Evolutionary conservation across 2,888 invertebrate genomes (phyloP).

Genomic region (Hydrotaea cyrtoneurina): DNA sequence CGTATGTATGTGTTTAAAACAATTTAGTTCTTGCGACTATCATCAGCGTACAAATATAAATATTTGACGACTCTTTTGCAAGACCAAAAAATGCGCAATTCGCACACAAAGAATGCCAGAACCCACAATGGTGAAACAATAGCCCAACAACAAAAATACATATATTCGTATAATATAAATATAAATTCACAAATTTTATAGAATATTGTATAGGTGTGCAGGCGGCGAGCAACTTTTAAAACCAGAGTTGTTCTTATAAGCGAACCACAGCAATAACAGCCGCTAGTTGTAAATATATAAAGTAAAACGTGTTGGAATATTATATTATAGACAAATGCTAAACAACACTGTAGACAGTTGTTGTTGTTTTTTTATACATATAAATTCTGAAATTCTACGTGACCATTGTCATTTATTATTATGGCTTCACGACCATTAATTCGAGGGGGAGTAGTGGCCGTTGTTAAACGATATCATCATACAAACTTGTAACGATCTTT

Average conservation of each 20-base stretch:
- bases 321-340: not conserved
- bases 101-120: not conserved
- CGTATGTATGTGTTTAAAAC: not conserved
- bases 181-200: not conserved
- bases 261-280: not conserved
- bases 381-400: conserved; percentile 9
- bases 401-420: conserved; percentile 7
- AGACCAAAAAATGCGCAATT: conserved; percentile 10
- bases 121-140: not conserved
- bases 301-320: not conserved
- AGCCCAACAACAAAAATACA: not conserved
- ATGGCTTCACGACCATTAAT: not conserved
- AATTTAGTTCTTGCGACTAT: not conserved
- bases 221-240: not conserved
- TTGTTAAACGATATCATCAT: not conserved
- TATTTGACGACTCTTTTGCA: conserved; percentile 5
- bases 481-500: no score
- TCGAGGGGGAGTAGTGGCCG: not conserved
- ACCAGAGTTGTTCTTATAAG: not conserved
- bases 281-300: not conserved
- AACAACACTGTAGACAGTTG: not conserved
- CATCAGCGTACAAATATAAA: not conserved
- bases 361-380: not conserved
- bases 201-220: not conserved
- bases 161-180: not conserved